Evolutionary conservation across 2,797 vertebrate genomes (phyloP), one percentile per base, ranked within the genome.

Genomic region (Clarias laeviceps): DNA sequence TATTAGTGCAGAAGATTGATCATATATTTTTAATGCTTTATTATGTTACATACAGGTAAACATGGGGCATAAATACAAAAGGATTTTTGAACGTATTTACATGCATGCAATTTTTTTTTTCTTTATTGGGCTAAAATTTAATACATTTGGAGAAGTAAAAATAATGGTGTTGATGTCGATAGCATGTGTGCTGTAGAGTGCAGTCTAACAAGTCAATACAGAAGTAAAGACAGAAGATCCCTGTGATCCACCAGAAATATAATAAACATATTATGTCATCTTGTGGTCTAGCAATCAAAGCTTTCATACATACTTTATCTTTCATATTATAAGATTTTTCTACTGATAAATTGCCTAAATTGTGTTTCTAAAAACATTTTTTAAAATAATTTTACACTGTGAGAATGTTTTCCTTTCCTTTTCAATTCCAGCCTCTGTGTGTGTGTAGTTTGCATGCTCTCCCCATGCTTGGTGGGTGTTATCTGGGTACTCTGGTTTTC

Each of bases 1-100:
- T 14, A 2, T 37, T 34, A 17, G 34, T 3, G 5, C 37, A 27
- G 24, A 80, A 80, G 34, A n/a, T 61, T 8, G 37, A 24, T 27
- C 22, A n/a, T 74, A 17, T 50, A n/a, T 29, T 29, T 76, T 17
- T 1, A 70, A 70, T 70, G 50, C 54, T 11, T 1, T 14, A 12
- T 50, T 5, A 8, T 54, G 40, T 27, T 54, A 17, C 29, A 15
- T 74, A 12, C 68, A 85, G 84, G 69, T 65, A 59, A 80, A 64
- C 15, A 34, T 3, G 78, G 78, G 5, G 1, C 6, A 40, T 79
- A 37, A 37, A 37, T 37, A 37, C 34, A 15, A 57, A 3, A 32
- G 45, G 50, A 74, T 50, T 50, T 50, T 24, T 29, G 15, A 56
- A 57, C 5, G 50, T 50, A 29, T 56, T 8, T 56, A 17, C 6